These are phyloP conservation scores for Cassiopea xamachana DNA, from an alignment of 30 jellyfish, hydroid and myxozoan genomes.

Conservation along the genomic window DNA sequence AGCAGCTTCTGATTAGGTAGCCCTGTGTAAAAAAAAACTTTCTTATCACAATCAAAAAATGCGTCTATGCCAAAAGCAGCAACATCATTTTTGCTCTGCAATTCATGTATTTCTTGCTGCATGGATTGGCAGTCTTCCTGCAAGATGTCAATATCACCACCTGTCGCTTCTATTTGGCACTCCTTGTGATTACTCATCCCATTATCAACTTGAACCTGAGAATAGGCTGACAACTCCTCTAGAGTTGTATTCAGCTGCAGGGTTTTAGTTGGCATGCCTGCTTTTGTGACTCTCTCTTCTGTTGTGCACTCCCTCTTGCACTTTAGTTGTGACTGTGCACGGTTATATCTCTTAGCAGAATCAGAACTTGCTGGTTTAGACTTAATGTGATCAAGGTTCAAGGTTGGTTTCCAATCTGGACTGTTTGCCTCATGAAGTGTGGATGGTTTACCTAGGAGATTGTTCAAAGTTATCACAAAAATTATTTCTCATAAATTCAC, in stretches of 20 bases:
- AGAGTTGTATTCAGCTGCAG: not conserved
- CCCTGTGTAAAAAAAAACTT: constrained; percentile 30
- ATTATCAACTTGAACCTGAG: too few species aligned
- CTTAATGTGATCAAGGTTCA: constrained; percentile 4
- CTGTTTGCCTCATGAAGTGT: constrained; percentile 3
- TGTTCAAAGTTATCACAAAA: not conserved
- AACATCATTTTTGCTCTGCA: not conserved
- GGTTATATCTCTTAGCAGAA: not conserved
- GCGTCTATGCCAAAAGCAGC: constrained; percentile 43
- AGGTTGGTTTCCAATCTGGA: constrained; percentile 18
- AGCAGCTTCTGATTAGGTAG: constrained; percentile 23
- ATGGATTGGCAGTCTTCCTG: not conserved
- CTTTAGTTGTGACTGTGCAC: constrained; percentile 1
- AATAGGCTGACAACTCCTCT: not conserved
- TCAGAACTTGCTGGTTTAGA: not conserved
- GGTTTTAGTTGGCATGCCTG: not conserved
- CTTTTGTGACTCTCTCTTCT: not conserved
- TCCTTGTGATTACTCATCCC: not conserved
- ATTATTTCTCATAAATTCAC: not conserved
- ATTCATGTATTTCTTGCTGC: not conserved
- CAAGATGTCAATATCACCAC: constrained; percentile 6
- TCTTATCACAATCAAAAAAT: constrained; percentile 30
- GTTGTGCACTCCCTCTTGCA: constrained; percentile 2
- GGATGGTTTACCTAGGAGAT: constrained; percentile 4
- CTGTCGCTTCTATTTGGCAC: not conserved